Evolutionary conservation across 2,113 vertebrate genomes (phyloP).

Genomic region (Panthera leo): DNA sequence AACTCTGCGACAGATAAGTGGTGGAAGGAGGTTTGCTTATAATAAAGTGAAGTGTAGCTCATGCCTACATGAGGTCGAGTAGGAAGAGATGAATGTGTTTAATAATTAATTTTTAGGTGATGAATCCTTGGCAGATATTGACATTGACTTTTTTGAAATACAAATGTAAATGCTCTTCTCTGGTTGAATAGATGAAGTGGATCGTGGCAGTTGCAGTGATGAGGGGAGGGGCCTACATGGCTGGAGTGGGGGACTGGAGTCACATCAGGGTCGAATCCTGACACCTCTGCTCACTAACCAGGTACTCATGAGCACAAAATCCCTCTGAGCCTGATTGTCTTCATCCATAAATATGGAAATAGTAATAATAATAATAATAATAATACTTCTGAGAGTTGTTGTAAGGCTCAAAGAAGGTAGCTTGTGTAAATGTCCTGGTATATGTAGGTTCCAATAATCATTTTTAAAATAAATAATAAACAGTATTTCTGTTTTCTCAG

Average conservation of each 20-base stretch:
- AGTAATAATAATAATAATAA: background rate
- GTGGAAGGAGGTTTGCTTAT: background rate
- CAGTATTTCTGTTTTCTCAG: background rate
- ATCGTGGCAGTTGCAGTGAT: no score
- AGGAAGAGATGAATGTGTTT: background rate
- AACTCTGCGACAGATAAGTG: background rate
- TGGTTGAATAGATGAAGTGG: background rate
- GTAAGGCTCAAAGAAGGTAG: background rate
- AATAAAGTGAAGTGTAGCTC: background rate
- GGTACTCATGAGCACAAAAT: background rate
- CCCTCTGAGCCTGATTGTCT: background rate
- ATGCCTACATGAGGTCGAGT: background rate
- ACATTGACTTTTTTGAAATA: background rate
- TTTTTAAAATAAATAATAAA: background rate
- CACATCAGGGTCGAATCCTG: background rate
- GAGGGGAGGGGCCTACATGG: rapidly evolving
- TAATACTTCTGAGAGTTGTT: background rate
- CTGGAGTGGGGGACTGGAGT: background rate
- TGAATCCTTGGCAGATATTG: background rate
- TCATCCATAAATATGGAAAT: background rate
- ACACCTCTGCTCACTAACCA: background rate
- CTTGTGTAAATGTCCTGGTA: background rate
- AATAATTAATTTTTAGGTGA: conserved; percentile 40
- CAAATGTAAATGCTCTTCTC: background rate
- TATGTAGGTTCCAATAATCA: background rate